Base-by-base conservation (phyloP, 2,113 vertebrate species). In the Xyrauchen texanus region DNA sequence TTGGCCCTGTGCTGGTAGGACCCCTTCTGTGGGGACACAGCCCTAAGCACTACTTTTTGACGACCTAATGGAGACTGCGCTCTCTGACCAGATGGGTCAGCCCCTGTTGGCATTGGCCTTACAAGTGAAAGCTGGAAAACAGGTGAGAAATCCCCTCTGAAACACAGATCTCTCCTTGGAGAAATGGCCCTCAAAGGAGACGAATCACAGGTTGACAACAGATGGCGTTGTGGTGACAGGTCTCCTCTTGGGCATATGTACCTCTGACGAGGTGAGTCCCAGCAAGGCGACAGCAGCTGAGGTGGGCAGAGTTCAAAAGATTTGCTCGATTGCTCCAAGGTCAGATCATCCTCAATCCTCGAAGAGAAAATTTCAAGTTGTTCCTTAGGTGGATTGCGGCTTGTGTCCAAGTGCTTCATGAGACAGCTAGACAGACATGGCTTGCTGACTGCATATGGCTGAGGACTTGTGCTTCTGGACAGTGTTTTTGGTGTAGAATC, bases 391-490 rank as follows among this genome's bases (percentile, higher is more conserved):
- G 92, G 92, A 77, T 93, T 91, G 0, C 90, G 90, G 81, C 11
- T 13, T 4, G 77, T 7, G 46, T 82, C 46, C 21, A 34, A 34
- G 21, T 6, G 91, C 72, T 94, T 94, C 65, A 94, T 92, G 85
- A 94, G 87, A 81, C 94, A 94, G 84, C 92, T 94, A 83, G 94
- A 94, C 78, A 94, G 81, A 6, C 93, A 94, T 79, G 95, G 81
- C 11, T 95, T 96, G 44, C 94, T 94, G 80, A 95, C 91, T 47
- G 91, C 90, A 46, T 93, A 94, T 0, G 93, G 91, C 87, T 96
- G 96, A 0, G 98, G 98, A 85, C 98, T 99, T 71, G 96, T 96
- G 88, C 97, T 99, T 86, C 96, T 93, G 13, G 98, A 99, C 78
- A 93, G 92, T 49, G 96, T 91, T 91, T 96, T 98, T 60, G 97